phyloP scores from a whole-genome alignment of 2,113 vertebrate genomes.

The Meleagris gallopavo region DNA sequence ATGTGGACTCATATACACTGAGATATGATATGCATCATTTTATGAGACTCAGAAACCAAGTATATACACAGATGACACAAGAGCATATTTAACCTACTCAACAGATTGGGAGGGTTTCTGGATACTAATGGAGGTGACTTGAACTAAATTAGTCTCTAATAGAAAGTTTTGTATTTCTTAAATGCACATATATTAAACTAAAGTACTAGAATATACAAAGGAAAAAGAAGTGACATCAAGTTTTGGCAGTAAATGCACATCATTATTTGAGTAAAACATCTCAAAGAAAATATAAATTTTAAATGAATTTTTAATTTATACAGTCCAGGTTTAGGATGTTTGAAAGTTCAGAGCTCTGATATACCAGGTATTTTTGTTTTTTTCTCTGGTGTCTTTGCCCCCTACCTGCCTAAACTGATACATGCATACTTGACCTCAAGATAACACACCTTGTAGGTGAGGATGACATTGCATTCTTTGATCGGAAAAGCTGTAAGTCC shows the following conservation, averaged over 20 bases:
- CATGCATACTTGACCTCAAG: neutral
- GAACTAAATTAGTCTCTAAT: neutral
- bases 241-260: neutral
- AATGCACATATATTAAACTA: neutral
- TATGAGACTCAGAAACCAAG: neutral
- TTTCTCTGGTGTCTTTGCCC: neutral
- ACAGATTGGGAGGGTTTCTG: neutral
- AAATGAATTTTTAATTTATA: neutral
- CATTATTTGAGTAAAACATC: neutral
- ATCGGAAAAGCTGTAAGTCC: neutral
- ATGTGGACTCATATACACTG: neutral
- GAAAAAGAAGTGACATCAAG: neutral
- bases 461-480: neutral
- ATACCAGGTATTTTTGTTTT: neutral
- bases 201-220: neutral
- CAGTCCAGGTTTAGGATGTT: neutral
- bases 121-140: neutral
- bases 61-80: neutral
- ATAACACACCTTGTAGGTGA: neutral
- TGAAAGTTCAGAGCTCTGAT: neutral
- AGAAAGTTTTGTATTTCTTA: neutral
- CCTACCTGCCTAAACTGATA: neutral
- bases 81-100: neutral
- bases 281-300: neutral
- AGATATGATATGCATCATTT: neutral